A percentile compares a stretch with the other conserved stretches of the same genome.
These are phyloP conservation scores for Gavialis gangeticus DNA, from an alignment of 2,113 vertebrate genomes.

Conservation along the genomic window DNA sequence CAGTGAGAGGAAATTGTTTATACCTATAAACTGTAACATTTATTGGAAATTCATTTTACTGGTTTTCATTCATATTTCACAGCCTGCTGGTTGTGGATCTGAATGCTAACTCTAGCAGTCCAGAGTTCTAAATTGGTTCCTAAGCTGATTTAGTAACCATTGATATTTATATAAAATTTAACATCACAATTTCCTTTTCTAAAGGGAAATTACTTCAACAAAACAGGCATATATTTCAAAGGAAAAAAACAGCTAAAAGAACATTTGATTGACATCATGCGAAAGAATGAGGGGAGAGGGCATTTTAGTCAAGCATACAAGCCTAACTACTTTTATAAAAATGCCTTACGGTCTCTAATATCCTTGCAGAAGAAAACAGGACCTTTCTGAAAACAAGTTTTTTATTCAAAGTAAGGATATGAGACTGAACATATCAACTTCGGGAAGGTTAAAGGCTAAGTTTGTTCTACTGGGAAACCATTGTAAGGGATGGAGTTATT, in stretches of 20 bases:
- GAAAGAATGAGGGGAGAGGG: background rate
- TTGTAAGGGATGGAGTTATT: background rate
- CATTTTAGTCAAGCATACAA: background rate
- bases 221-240: constrained; percentile 18
- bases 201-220: constrained; percentile 40
- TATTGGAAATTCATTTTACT: constrained; percentile 37
- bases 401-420: background rate
- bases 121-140: background rate
- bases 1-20: background rate
- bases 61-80: constrained; percentile 44
- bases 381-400: background rate
- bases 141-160: constrained; percentile 47
- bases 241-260: background rate
- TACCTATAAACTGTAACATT: background rate
- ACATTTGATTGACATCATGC: background rate
- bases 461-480: background rate
- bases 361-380: background rate
- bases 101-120: constrained; percentile 19
- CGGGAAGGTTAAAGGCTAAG: background rate
- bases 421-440: background rate
- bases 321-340: background rate
- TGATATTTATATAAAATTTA: constrained; percentile 29
- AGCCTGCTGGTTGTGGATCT: constrained; percentile 42
- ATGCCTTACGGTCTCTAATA: background rate
- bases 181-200: constrained; percentile 38